These are phyloP conservation scores for Hemistola chrysoprasaria DNA, from an alignment of 2,888 invertebrate genomes.

Conservation along the genomic window DNA sequence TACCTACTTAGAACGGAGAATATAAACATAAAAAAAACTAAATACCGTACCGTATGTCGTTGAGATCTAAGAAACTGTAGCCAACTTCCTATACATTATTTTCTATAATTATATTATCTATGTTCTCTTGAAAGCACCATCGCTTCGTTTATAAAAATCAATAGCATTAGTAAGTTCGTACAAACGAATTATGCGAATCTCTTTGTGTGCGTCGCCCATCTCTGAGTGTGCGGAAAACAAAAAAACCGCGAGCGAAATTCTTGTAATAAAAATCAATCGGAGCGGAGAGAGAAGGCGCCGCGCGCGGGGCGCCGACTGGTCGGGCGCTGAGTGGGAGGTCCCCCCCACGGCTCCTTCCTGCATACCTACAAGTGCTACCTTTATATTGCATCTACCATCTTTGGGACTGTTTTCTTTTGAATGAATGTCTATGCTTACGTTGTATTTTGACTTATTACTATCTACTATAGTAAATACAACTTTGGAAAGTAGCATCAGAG, in stretches of 20 bases:
- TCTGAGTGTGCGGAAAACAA: constrained; percentile 73
- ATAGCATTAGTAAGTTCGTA: constrained; percentile 80
- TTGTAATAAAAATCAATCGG: constrained; percentile 83
- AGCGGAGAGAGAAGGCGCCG: constrained; percentile 79
- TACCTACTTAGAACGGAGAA: neutral
- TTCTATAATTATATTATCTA: neutral
- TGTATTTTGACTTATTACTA: too few relatives aligned
- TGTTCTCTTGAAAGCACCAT: constrained; percentile 36
- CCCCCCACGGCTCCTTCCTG: constrained; percentile 43
- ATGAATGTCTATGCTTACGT: neutral
- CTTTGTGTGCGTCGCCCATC: constrained; percentile 70
- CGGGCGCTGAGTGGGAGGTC: constrained; percentile 51
- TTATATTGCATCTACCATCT: constrained; percentile 59
- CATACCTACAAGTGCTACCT: constrained; percentile 55
- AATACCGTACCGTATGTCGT: too few relatives aligned
- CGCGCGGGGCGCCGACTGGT: constrained; percentile 71
- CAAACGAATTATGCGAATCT: constrained; percentile 79
- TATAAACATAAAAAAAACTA: neutral
- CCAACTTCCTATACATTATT: constrained; percentile 37
- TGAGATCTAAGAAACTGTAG: too few relatives aligned
- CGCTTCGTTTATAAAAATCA: constrained; percentile 80
- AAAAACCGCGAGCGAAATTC: constrained; percentile 79
- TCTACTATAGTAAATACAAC: too few relatives aligned
- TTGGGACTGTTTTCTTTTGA: constrained; percentile 18
- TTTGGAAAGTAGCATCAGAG: too few relatives aligned